Percentiles rank a stretch among this genome's conserved stretches.
Evolutionary conservation across 1,140 invertebrate species (phyloP).

Genomic region (Solen grandis): DNA sequence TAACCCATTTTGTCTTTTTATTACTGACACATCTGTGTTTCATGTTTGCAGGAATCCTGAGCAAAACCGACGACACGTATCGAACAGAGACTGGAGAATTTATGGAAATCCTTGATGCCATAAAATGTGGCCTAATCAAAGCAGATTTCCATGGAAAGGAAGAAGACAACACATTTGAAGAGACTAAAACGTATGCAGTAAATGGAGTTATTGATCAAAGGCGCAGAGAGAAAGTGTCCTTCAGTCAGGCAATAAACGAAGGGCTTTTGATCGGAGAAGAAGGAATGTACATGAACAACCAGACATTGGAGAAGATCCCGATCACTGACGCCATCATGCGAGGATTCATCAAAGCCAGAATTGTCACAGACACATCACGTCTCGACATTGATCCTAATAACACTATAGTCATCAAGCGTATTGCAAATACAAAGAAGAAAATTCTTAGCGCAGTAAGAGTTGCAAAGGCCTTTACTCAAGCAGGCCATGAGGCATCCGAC

Average conservation of each 20-base stretch:
- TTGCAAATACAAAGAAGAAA: constrained; percentile 71
- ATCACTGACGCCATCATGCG: constrained; percentile 79
- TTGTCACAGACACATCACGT: constrained; percentile 74
- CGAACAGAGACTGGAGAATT: constrained; percentile 69
- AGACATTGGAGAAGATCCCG: constrained; percentile 71
- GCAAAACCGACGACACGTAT: constrained; percentile 58
- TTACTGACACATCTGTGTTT: no score
- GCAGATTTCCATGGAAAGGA: constrained; percentile 72
- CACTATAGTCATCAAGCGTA: constrained; percentile 76
- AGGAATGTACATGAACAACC: constrained; percentile 76
- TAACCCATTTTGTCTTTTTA: no score
- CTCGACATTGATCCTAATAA: constrained; percentile 78
- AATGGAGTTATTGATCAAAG: constrained; percentile 76
- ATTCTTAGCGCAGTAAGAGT: constrained; percentile 70
- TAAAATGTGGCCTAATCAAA: constrained; percentile 72
- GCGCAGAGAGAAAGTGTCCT: constrained; percentile 72
- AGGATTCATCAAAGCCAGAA: constrained; percentile 78
- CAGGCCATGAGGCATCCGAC: neutral
- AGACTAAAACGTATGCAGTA: constrained; percentile 78
- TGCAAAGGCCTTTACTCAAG: constrained; percentile 70
- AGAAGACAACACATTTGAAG: constrained; percentile 60
- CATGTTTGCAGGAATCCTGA: constrained; percentile 46
- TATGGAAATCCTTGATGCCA: constrained; percentile 75
- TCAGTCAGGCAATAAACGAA: constrained; percentile 67
- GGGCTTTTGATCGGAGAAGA: constrained; percentile 74